phyloP scores from a whole-genome alignment of 2,888 invertebrate genomes.

The Lasioglossum villosulum region DNA sequence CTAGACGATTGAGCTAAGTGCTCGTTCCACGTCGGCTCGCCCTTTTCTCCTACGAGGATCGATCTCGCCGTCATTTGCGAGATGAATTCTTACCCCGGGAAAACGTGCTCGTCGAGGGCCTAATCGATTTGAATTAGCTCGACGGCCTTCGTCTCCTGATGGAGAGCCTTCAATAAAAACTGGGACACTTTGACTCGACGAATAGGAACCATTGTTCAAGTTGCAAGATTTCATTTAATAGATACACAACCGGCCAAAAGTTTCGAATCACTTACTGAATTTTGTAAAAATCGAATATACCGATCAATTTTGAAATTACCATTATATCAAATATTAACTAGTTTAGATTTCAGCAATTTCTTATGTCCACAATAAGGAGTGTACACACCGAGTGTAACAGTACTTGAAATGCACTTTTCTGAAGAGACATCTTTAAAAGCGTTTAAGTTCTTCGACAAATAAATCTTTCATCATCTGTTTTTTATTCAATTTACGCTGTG shows the following conservation, averaged over 20 bases:
- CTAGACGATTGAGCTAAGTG: conserved; percentile 82
- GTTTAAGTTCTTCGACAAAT: too few relatives aligned
- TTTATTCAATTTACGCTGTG: too few relatives aligned
- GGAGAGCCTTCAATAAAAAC: neutral
- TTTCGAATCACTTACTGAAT: too few relatives aligned
- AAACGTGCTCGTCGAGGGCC: neutral
- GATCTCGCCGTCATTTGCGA: conserved; percentile 64
- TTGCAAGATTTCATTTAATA: neutral
- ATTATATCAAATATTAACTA: too few relatives aligned
- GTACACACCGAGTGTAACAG: too few relatives aligned
- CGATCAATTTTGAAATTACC: too few relatives aligned
- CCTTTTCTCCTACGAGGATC: conserved; percentile 63
- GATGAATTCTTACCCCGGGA: conserved; percentile 20
- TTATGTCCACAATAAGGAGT: too few relatives aligned
- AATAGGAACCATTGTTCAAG: neutral
- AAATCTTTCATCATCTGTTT: too few relatives aligned
- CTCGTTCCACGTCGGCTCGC: conserved; percentile 62
- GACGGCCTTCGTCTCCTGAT: neutral
- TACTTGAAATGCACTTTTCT: too few relatives aligned
- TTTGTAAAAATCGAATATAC: too few relatives aligned
- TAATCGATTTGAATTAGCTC: conserved; percentile 14
- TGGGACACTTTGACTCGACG: neutral
- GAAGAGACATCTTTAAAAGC: too few relatives aligned
- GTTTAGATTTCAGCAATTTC: too few relatives aligned
- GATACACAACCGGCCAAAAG: neutral